phyloP scores from a whole-genome alignment of 2,888 invertebrate species.

The Ophioninae sp. region DNA sequence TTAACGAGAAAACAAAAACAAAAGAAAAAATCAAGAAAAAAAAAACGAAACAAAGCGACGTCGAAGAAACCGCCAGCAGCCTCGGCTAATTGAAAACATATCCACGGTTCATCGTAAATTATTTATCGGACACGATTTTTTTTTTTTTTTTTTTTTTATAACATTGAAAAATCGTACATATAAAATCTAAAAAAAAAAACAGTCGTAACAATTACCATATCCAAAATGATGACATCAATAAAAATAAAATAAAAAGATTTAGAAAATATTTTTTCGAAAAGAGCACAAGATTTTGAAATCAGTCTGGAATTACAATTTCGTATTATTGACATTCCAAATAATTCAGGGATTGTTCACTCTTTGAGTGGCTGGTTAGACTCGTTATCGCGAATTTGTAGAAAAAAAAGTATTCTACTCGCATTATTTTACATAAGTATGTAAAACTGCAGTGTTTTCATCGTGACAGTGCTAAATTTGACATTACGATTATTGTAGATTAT shows the following conservation, averaged over 20 bases:
- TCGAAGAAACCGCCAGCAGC: constrained; percentile 63
- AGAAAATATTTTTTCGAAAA: neutral
- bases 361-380: constrained; percentile 27
- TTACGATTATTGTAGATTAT: neutral
- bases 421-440: constrained; percentile 1
- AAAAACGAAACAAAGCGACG: constrained; percentile 43
- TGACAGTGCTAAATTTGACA: neutral
- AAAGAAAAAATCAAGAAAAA: constrained; percentile 9
- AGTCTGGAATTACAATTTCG: constrained; percentile 44
- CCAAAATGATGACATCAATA: neutral
- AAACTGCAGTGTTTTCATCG: constrained; percentile 8
- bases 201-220: neutral
- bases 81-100: constrained; percentile 65
- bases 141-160: constrained; percentile 9
- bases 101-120: constrained; percentile 57
- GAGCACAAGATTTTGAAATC: neutral
- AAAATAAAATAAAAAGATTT: too few species aligned
- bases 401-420: constrained; percentile 11
- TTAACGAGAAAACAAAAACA: neutral
- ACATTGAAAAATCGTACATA: neutral
- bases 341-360: constrained; percentile 50
- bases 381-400: constrained; percentile 5
- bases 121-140: constrained; percentile 5
- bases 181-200: too few species aligned
- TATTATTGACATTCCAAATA: constrained; percentile 56